Evolutionary conservation across 2,888 invertebrate genomes (phyloP), one percentile per base, ranked within the genome.

Genomic region (Spilarctia lutea): DNA sequence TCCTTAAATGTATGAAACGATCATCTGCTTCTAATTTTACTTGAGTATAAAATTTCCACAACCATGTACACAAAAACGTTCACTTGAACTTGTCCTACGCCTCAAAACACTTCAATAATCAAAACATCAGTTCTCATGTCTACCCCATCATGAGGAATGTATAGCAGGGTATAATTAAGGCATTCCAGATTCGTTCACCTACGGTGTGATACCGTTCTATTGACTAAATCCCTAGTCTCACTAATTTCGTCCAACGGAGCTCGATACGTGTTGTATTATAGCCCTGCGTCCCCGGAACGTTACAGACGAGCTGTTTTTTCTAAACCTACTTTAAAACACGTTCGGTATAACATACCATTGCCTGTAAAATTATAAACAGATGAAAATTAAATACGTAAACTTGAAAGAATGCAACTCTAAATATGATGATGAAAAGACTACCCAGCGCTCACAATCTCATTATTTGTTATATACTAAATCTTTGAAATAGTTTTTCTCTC

Each of bases 241-340:
- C 90, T 90, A 90, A 92, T 91, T 90, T 86, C 82, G 85, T 81
- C 78, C 87, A 90, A 90, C 89, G 89, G 91, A 81, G 83, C 88
- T 83, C 80, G 81, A 83, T 87, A 89, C 91, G 90, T 90, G 91
- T 82, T 75, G 85, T 81, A 89, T 90, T 89, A 88, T 83, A 80
- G 82, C 81, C 78, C 74, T 78, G 75, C 76, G 81, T 79, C 78
- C 78, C 73, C 79, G 72, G 72, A 76, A 71, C 82, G 81, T 77
- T 72, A 73, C 30, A 82, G 69, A 77, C 77, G 79, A 30, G 78
- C 85, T n/a, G 80, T 67, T 70, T 74, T 65, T 24, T 1, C 42
- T 6, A 7, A 10, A 16, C 27, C 7, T 27, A 13, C 60, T 16
- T 27, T 4, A 30, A 27, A 30, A 16, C 13, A 27, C 0, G 24